phyloP scores from a whole-genome alignment of 2,797 vertebrate genomes.

The Rhyacichthys aspro region DNA sequence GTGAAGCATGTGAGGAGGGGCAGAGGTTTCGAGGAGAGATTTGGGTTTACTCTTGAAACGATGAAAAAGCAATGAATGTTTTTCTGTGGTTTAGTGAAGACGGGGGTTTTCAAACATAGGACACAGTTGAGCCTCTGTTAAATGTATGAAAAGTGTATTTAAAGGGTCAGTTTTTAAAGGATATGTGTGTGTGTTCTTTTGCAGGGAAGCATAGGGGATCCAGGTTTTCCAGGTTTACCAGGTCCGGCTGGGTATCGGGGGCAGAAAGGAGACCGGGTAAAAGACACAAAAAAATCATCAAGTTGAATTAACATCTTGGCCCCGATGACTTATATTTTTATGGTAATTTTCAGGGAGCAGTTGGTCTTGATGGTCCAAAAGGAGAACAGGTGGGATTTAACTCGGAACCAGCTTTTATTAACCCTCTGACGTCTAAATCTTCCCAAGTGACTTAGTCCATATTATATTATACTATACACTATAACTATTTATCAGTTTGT shows the following conservation, averaged over 20 bases:
- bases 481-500: too few species aligned
- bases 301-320: not conserved
- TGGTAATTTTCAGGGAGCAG: conserved; percentile 79
- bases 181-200: conserved; percentile 48
- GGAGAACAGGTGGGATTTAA: conserved; percentile 91
- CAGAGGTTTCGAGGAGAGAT: too few species aligned
- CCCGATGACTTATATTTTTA: not conserved
- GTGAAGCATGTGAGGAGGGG: conserved; percentile 39
- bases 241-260: conserved; percentile 90
- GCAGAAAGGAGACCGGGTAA: conserved; percentile 92
- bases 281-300: conserved; percentile 24
- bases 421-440: too few species aligned
- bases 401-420: too few species aligned
- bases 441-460: too few species aligned
- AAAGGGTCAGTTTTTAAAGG: conserved; percentile 19
- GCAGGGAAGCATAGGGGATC: conserved; percentile 89
- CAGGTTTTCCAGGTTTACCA: conserved; percentile 90
- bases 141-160: conserved; percentile 28
- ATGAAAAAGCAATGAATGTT: conserved; percentile 27
- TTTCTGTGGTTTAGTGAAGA: conserved; percentile 36
- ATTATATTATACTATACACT: too few species aligned
- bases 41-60: not conserved
- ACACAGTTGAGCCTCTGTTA: conserved; percentile 53
- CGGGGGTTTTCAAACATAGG: conserved; percentile 1
- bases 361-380: conserved; percentile 87